Evolutionary conservation across 2,113 vertebrate genomes (phyloP), one percentile per base, ranked within the genome.

Genomic region (Hyla sarda): DNA sequence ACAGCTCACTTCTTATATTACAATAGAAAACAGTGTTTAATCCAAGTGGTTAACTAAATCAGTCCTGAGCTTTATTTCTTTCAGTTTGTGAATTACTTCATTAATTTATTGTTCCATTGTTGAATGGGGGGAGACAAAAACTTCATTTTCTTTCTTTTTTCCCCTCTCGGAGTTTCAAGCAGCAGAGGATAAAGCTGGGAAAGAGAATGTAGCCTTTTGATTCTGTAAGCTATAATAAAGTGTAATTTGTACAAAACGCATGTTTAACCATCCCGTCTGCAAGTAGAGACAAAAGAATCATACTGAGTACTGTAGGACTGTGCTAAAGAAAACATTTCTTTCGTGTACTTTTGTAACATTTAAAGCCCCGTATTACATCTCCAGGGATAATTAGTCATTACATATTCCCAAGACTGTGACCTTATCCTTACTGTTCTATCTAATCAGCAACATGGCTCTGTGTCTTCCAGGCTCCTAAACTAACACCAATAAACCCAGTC

Each of bases 81-180:
- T 88, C 87, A 56, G 77, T 88, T 89, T 85, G 87, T 87, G 87
- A 88, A 88, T 56, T 88, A 88, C 75, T 91, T 88, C 67, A 88
- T 89, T 89, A 90, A 89, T 90, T 91, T 91, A 91, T 90, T 91
- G 87, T 88, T 89, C 86, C 90, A 90, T 90, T 89, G 87, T 62
- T 90, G 88, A 91, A 83, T 84, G 91, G 58, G 88, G 80, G 82
- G 88, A 88, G 78, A 88, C 86, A 80, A 78, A 87, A 85, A 87
- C 89, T 72, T 37, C 28, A 19, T 62, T 25, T 54, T 65, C 25
- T 77, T 72, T 48, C 87, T 69, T 41, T 41, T 11, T 41, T 23
- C 32, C 65, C 19, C 12, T 71, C 87, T 91, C 88, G 85, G 52
- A 73, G 62, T 89, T 90, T 91, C 89, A 86, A 32, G 83, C 47